Percentiles rank a stretch among this genome's conserved stretches.
Conservation (phyloP, 2,797 vertebrate species). For the Arnoldichthys spilopterus region DNA sequence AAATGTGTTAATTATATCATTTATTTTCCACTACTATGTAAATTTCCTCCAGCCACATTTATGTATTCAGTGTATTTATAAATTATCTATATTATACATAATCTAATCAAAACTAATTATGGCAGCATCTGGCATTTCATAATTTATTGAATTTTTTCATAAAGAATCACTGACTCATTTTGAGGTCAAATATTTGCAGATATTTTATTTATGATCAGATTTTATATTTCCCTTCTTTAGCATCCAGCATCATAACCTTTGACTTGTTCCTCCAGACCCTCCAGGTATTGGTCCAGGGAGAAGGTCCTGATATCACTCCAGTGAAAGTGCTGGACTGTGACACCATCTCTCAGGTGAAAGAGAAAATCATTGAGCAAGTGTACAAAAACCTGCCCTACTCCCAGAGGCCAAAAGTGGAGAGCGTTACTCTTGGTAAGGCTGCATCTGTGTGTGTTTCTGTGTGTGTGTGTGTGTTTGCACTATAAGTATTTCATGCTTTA, state of each 20-base stretch:
- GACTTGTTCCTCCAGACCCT: conserved; percentile 80
- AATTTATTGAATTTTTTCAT: not conserved
- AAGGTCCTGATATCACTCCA: conserved; percentile 86
- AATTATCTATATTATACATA: not conserved
- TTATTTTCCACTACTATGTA: not conserved
- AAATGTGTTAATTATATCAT: no score
- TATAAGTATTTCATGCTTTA: not conserved
- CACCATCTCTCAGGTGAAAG: conserved; percentile 97
- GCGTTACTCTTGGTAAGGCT: conserved; percentile 89
- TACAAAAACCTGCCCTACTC: conserved; percentile 92
- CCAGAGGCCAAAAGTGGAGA: conserved; percentile 92
- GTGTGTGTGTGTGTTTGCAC: not conserved
- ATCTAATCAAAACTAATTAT: no score
- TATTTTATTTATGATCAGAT: not conserved
- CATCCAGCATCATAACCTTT: not conserved
- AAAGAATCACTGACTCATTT: not conserved
- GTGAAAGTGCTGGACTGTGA: conserved; percentile 98
- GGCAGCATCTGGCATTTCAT: not conserved
- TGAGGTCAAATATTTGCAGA: not conserved
- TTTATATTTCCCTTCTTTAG: not conserved
- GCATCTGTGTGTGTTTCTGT: not conserved
- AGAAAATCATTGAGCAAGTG: conserved; percentile 98
- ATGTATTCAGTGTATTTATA: not conserved
- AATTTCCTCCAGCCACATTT: not conserved
- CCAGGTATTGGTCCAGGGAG: conserved; percentile 91